Evolutionary conservation across 1,140 invertebrate genomes (phyloP).

Genomic region (Drosophila parvula): DNA sequence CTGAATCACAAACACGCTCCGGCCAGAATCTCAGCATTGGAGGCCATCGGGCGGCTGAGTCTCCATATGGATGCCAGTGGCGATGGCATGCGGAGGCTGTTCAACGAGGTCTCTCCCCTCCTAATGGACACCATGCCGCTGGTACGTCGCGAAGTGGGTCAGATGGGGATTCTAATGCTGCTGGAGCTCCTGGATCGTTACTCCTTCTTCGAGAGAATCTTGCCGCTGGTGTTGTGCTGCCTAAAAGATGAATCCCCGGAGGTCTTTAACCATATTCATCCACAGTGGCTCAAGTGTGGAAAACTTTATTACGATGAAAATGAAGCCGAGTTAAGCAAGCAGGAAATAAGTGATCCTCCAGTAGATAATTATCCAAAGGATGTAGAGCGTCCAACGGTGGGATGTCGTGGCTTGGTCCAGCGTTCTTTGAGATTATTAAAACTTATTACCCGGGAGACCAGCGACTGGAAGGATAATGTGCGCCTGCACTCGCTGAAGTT

Average conservation of each 20-base stretch:
- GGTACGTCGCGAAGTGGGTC: slow-evolving; percentile 88
- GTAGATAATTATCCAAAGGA: slow-evolving; percentile 88
- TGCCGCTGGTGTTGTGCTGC: slow-evolving; percentile 91
- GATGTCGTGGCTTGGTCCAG: slow-evolving; percentile 89
- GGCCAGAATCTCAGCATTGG: slow-evolving; percentile 89
- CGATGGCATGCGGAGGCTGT: slow-evolving; percentile 84
- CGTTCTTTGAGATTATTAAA: slow-evolving; percentile 88
- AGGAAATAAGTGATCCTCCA: slow-evolving; percentile 87
- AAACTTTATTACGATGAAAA: slow-evolving; percentile 90
- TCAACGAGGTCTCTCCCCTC: slow-evolving; percentile 74
- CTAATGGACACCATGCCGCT: slow-evolving; percentile 90
- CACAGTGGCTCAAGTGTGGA: slow-evolving; percentile 89
- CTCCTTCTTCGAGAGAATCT: slow-evolving; percentile 90
- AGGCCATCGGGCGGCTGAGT: slow-evolving; percentile 87
- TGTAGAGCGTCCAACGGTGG: slow-evolving; percentile 89
- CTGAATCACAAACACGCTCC: slow-evolving; percentile 92
- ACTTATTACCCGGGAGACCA: slow-evolving; percentile 88
- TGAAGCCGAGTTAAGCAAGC: slow-evolving; percentile 89
- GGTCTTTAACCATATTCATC: slow-evolving; percentile 86
- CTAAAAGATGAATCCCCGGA: slow-evolving; percentile 89
- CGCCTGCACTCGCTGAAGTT: slow-evolving; percentile 90
- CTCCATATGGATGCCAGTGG: slow-evolving; percentile 86
- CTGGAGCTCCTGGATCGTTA: slow-evolving; percentile 90
- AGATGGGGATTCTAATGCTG: slow-evolving; percentile 89
- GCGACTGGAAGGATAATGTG: slow-evolving; percentile 89